Evolutionary conservation across 2,797 vertebrate species (phyloP).

Genomic region (Poecilia wingei): DNA sequence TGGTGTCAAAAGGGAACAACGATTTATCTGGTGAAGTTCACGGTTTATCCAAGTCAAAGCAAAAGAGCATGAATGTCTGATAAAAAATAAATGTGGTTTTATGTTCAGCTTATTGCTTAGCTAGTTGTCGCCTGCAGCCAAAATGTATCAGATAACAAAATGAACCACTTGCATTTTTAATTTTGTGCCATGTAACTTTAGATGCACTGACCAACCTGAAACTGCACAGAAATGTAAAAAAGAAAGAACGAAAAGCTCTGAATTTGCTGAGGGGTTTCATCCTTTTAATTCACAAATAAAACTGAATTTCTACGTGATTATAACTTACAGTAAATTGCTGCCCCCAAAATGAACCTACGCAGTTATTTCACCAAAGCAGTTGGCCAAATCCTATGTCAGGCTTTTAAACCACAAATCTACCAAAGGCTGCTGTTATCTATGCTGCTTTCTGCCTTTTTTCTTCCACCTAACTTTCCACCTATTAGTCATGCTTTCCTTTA

Average conservation of each 20-base stretch:
- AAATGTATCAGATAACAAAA: background rate
- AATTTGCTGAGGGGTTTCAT: background rate
- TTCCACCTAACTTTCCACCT: background rate
- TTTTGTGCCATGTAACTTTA: background rate
- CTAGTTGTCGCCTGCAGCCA: background rate
- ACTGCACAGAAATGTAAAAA: background rate
- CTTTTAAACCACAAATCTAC: background rate
- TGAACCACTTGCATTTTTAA: background rate
- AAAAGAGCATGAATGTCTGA: background rate
- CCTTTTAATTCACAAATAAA: background rate
- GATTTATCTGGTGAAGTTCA: background rate
- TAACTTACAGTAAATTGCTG: background rate
- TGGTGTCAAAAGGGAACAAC: background rate
- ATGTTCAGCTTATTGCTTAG: background rate
- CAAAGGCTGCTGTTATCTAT: background rate
- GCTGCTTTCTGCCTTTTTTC: background rate
- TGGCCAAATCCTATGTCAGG: background rate
- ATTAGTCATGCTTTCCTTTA: background rate
- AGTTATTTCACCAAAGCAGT: too few relatives aligned
- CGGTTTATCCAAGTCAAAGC: background rate
- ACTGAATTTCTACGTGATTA: background rate
- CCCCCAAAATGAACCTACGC: too few relatives aligned
- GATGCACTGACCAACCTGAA: background rate
- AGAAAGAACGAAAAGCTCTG: background rate
- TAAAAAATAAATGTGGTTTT: background rate